Conservation (phyloP, 30 jellyfish, hydroid and myxozoan species). For the Pelagia noctiluca region DNA sequence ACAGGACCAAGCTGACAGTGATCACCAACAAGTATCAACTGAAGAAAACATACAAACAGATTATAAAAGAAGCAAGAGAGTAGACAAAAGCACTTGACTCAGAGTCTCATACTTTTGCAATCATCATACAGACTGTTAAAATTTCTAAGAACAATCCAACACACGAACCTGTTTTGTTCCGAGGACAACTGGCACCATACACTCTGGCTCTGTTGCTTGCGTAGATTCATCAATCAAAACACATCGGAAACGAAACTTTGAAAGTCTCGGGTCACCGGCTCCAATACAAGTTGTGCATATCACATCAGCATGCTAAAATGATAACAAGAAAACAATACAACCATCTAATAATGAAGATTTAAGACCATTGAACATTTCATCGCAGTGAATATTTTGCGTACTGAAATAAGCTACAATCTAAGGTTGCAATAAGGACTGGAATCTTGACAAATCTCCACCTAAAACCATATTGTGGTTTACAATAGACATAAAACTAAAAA, state of each 20-base stretch:
- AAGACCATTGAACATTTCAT: no score
- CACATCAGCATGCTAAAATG: conserved; percentile 97
- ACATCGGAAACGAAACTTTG: conserved; percentile 95
- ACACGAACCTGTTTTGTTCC: conserved; percentile 95
- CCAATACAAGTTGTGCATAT: conserved; percentile 99
- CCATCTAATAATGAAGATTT: not conserved
- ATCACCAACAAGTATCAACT: conserved; percentile 99
- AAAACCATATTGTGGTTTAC: no score
- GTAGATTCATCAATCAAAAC: conserved; percentile 99
- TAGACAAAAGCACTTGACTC: not conserved
- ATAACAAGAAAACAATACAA: conserved; percentile 1
- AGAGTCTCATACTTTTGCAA: no score
- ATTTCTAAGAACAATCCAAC: not conserved
- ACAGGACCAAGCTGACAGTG: conserved; percentile 99
- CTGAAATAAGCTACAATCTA: no score
- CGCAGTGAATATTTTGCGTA: no score
- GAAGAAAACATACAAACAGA: not conserved
- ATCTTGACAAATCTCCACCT: no score
- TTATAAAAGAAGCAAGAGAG: not conserved
- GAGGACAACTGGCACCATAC: conserved; percentile 98
- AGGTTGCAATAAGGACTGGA: no score
- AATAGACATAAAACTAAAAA: no score
- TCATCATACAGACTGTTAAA: not conserved
- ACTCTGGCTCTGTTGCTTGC: conserved; percentile 99
- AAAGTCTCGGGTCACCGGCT: conserved; percentile 99